Conservation (phyloP, 2,888 invertebrate species). For the Agapostemon virescens region DNA sequence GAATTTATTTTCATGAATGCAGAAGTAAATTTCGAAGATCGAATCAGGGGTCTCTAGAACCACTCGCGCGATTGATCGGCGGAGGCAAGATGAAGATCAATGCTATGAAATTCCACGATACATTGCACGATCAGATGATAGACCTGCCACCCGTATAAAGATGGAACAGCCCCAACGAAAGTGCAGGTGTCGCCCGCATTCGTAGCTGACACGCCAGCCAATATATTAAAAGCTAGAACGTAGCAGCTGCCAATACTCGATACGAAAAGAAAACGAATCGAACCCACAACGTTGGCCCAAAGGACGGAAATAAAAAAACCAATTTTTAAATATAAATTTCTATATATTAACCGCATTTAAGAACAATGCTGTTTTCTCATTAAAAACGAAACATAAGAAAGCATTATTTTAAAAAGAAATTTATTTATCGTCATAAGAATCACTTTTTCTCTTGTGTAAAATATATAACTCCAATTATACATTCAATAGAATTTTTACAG, state of each 20-base stretch:
- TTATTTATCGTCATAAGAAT: no score
- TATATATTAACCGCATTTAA: no score
- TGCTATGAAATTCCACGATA: background rate
- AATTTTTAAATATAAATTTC: no score
- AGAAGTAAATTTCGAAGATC: background rate
- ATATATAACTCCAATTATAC: no score
- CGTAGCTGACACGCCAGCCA: constrained; percentile 8
- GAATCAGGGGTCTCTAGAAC: background rate
- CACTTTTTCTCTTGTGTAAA: no score
- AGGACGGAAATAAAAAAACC: no score
- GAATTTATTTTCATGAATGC: no score
- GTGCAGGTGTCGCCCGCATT: constrained; percentile 33
- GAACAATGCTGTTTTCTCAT: no score
- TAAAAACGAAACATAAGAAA: no score
- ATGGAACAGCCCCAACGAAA: constrained; percentile 15
- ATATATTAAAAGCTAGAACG: constrained; percentile 22
- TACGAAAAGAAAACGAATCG: background rate
- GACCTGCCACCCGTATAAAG: constrained; percentile 16
- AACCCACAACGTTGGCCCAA: no score
- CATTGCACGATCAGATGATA: constrained; percentile 21
- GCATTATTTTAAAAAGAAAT: no score
- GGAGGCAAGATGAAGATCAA: background rate
- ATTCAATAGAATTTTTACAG: no score
- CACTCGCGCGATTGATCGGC: background rate
- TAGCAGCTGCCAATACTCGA: background rate